Conservation (phyloP, 2,797 vertebrate genomes). For the Bradypus variegatus region DNA sequence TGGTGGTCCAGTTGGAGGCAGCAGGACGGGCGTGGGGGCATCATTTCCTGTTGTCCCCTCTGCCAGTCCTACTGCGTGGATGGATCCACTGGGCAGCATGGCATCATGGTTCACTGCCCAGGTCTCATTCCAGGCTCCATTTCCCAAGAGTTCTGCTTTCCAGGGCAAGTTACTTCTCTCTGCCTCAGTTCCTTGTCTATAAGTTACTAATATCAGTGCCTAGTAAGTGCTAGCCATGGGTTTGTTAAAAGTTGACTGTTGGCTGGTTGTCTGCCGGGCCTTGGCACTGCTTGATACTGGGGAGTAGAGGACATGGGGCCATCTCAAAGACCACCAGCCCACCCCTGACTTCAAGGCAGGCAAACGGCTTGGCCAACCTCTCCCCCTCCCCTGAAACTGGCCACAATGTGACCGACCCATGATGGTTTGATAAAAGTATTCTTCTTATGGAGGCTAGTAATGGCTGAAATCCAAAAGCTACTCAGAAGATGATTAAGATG, state of each 20-base stretch:
- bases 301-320: constrained; percentile 8
- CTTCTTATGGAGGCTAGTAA: constrained; percentile 11
- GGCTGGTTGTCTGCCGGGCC: background rate
- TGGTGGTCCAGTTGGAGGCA: background rate
- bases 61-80: background rate
- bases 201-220: constrained; percentile 14
- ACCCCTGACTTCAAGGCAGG: constrained; percentile 15
- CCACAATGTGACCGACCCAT: background rate
- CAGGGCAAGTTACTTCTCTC: background rate
- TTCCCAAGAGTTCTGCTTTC: background rate
- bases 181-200: background rate
- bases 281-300: background rate
- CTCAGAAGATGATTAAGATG: constrained; percentile 19
- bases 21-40: background rate
- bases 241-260: constrained; percentile 22
- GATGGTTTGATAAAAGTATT: background rate
- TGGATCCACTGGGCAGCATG: background rate
- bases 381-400: background rate
- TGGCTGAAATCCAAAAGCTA: constrained; percentile 15
- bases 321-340: background rate
- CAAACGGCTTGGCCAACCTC: background rate
- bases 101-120: background rate
- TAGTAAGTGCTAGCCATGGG: background rate
- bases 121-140: background rate
- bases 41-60: background rate